Evolutionary conservation across 23 tunicate species (phyloP).

Genomic region (Trididemnum miniatum): DNA sequence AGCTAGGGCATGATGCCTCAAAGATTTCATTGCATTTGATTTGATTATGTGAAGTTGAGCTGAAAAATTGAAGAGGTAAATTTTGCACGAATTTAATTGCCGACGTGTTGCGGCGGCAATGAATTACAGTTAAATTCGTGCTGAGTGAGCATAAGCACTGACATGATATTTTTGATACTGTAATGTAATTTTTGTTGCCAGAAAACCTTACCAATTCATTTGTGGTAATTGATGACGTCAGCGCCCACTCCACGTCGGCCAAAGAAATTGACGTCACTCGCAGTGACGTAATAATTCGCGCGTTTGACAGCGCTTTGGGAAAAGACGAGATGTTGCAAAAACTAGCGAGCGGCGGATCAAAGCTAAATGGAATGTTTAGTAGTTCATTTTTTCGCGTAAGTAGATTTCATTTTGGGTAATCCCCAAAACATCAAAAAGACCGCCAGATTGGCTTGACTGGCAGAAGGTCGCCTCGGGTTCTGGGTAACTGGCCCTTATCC

Average conservation of each 20-base stretch:
- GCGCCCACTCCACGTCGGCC: constrained; percentile 27
- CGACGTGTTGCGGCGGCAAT: too few relatives aligned
- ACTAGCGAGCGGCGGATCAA: constrained; percentile 32
- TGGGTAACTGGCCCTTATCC: neutral
- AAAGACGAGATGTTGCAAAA: constrained; percentile 18
- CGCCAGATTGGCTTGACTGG: neutral
- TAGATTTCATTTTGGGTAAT: neutral
- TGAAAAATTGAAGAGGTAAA: too few relatives aligned
- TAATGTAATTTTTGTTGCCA: too few relatives aligned
- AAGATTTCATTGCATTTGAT: too few relatives aligned
- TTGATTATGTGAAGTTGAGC: too few relatives aligned
- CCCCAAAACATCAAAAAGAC: constrained; percentile 1
- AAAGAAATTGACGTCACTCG: constrained; percentile 46
- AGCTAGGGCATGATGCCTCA: too few relatives aligned
- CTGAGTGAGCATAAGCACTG: too few relatives aligned
- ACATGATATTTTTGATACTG: too few relatives aligned
- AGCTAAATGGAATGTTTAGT: constrained; percentile 35
- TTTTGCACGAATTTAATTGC: too few relatives aligned
- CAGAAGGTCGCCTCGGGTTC: neutral
- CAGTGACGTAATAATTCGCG: constrained; percentile 80
- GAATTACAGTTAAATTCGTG: too few relatives aligned
- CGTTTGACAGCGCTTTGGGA: constrained; percentile 29
- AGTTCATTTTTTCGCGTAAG: constrained; percentile 51
- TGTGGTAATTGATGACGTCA: constrained; percentile 57
- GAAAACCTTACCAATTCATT: constrained; percentile 42